These are phyloP conservation scores for Tenualosa thibaudeaui DNA, from an alignment of 2,797 vertebrate species.

Conservation along the genomic window DNA sequence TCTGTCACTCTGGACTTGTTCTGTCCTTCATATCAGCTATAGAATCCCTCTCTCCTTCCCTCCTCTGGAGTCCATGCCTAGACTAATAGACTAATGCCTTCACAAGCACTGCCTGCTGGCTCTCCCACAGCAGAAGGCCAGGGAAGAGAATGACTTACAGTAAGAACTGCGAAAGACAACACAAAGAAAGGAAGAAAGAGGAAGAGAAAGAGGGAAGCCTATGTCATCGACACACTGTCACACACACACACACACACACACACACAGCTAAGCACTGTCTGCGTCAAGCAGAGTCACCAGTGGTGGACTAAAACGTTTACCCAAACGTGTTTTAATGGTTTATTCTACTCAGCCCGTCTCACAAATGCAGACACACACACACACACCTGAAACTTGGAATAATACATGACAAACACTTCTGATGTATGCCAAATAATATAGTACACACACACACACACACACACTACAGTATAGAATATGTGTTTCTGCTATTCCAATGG, in stretches of 20 bases:
- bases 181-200: background rate
- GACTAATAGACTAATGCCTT: too few relatives aligned
- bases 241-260: constrained; percentile 62
- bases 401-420: too few relatives aligned
- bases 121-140: background rate
- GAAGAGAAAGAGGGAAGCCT: background rate
- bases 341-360: background rate
- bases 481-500: too few relatives aligned
- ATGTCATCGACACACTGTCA: background rate
- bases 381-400: background rate
- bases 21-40: background rate
- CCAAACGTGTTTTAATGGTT: background rate
- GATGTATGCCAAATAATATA: too few relatives aligned
- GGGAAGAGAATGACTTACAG: background rate
- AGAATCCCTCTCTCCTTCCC: background rate
- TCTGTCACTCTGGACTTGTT: too few relatives aligned
- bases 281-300: background rate
- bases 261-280: constrained; percentile 61
- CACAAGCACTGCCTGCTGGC: too few relatives aligned
- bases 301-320: background rate
- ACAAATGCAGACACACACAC: background rate
- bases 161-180: background rate
- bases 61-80: too few relatives aligned
- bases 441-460: constrained; percentile 34
- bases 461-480: background rate